A percentile compares a stretch with the other conserved stretches of the same genome.
Conservation (phyloP, 2,113 vertebrate species). For the Felis chaus region DNA sequence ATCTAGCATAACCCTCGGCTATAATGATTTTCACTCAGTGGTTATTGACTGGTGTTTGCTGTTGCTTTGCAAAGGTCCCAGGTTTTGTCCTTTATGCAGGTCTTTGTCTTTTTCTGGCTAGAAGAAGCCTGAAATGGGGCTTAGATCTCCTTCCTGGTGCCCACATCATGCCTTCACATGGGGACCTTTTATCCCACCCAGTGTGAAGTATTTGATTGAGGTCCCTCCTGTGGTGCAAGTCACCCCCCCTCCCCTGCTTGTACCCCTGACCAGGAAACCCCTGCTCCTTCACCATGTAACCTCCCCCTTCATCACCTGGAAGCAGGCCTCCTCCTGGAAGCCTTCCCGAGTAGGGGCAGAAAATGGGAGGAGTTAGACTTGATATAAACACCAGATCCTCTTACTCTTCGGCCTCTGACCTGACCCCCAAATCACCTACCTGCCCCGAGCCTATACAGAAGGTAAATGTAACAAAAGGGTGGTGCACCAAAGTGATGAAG, state of each 20-base stretch:
- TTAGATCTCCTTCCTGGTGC: not conserved
- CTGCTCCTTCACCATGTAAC: not conserved
- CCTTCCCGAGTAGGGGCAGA: not conserved
- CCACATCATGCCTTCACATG: not conserved
- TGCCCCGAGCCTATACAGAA: not conserved
- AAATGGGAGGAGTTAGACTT: not conserved
- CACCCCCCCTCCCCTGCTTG: too few relatives aligned
- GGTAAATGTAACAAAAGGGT: not conserved
- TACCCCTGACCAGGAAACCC: not conserved
- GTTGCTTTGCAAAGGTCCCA: not conserved
- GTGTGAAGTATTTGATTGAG: not conserved
- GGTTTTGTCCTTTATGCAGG: not conserved
- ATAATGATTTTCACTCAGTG: not conserved
- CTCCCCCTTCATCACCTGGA: not conserved
- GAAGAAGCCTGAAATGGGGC: not conserved
- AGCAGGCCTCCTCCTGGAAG: not conserved
- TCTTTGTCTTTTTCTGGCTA: not conserved
- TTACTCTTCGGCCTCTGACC: not conserved
- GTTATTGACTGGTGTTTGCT: not conserved
- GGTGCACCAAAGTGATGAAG: not conserved
- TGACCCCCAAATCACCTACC: not conserved
- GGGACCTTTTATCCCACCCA: not conserved
- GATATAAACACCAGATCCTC: not conserved
- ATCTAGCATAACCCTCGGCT: not conserved
- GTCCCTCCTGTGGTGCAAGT: not conserved